Base-by-base conservation (phyloP, 2,888 invertebrate genomes). In the Ophioninae sp. region DNA sequence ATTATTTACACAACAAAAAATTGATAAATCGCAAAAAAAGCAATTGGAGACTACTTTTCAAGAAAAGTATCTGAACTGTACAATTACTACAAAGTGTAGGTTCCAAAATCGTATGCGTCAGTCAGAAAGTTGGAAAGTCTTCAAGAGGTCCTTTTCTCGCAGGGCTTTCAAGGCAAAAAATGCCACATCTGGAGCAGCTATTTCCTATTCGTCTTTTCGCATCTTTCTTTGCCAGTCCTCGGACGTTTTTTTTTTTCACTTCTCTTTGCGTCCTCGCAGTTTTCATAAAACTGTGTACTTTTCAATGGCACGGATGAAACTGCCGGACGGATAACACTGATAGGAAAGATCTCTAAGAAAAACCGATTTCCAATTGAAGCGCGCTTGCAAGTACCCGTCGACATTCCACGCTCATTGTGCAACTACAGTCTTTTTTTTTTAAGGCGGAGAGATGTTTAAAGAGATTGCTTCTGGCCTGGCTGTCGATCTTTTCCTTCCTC, bases 391-490 rank as follows among this genome's bases (percentile, higher is more conserved):
- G 68, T 59, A 20, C 72, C 61, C 44, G 65, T 39, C 37, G 50
- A n/a, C 50, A 44, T 44, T 7, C 39, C 23, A 17, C 21, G 17
- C 65, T 37, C 23, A 62, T 72, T 81, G 72, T 77, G 44, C 10
- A n/a, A 65, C 50, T 8, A 56, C 62, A 20, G 8, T 39, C 21
- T 59, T 64, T 50, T 39, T 21, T 59, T 68, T 61, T 70, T 7
- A 59, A 70, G 64, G 74, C 68, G 23, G 41, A 59, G 65, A 70
- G 64, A 82, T 61, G 70, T 82, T 79, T 64, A 61, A 56, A 56
- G 75, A 82, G 70, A 82, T 79, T 82, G 64, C 64, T 21, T 79
- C 70, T 50, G 56, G 41, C 50, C 50, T 59, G 23, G 69, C 62
- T 7, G 30, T 80, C 30, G 8, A 23, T 62, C 23, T 23, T 56